Base-by-base conservation (phyloP, 1,140 invertebrate species). In the Caerostris darwini region DNA sequence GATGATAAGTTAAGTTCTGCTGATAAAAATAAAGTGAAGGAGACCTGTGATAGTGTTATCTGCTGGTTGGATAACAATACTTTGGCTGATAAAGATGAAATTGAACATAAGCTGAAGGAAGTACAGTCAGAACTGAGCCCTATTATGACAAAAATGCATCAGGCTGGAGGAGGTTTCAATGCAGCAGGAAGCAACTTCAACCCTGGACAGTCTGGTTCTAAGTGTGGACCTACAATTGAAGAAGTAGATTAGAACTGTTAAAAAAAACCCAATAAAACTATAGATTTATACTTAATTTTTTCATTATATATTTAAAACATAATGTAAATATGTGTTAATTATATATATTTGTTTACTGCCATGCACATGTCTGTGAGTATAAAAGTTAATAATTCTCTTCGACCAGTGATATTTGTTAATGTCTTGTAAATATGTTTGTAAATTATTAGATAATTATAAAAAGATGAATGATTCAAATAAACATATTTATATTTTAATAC, bases 1-100 rank as follows among this genome's bases (percentile, higher is more conserved):
- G 92, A 88, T 19, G 95, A 96, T 88, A 97, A 97, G 95, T 95
- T 98, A 0, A 96, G 96, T 5, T 96, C 97, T 3, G 95, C 96
- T 3, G 98, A 98, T 53, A 90, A 90, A 50, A n/a, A 53, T 6
- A 90, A 77, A 34, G n/a, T 90, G 3, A 69, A 77, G 53, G 14
- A 90, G 2, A 19, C 67, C 8, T 96, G 96, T 95, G 95, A 96
- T 53, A 96, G 96, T 58, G 95, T 95, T 59, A 95, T 96, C 67
- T 95, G 94, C 67, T 97, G 96, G 96, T 94, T 97, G 93, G 96
- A 96, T 83, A 94, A 92, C 54, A 96, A 97, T 93, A 95, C 95
- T 3, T 94, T 96, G 93, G 96, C 96, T 19, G 96, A 96, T 14
- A 96, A 95, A 87, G 96, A 96, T 56, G 96, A 96, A 94, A 96